Base-by-base conservation (phyloP, 30 jellyfish, hydroid and myxozoan species). In the Pseudorhiza aurosa region DNA sequence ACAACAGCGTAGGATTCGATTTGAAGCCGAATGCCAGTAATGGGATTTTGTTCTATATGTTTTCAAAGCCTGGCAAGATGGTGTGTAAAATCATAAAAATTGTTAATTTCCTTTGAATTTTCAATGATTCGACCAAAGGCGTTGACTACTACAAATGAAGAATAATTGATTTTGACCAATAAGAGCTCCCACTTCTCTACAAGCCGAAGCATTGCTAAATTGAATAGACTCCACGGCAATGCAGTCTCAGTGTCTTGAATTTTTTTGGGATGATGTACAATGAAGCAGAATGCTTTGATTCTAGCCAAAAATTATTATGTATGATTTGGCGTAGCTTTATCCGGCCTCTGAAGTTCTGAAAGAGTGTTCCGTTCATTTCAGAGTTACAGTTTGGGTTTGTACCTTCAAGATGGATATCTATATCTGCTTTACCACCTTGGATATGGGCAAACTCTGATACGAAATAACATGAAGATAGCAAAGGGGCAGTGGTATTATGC, bases 301-400 rank as follows among this genome's bases (percentile, higher is more conserved):
- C n/a, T n/a, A n/a, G n/a, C n/a, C n/a, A n/a, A n/a, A n/a, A n/a
- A n/a, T n/a, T n/a, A n/a, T n/a, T n/a, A n/a, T n/a, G n/a, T n/a
- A n/a, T n/a, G n/a, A n/a, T n/a, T n/a, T n/a, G n/a, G n/a, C n/a
- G n/a, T n/a, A n/a, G n/a, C n/a, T n/a, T n/a, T n/a, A n/a, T n/a
- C n/a, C n/a, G n/a, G n/a, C n/a, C n/a, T n/a, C n/a, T n/a, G n/a
- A n/a, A n/a, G n/a, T n/a, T n/a, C n/a, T n/a, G n/a, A n/a, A n/a
- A n/a, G n/a, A n/a, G n/a, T n/a, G n/a, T 30, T 76, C 53, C 65
- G 44, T 86, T 25, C 12, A 27, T 68, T 78, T 4, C 55, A 93
- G 97, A 57, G 82, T 24, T 67, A 87, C 77, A 75, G 91, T 55
- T 51, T 94, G 47, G 99, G 97, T 12, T 27, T 94, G 2, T 94